Evolutionary conservation across 1,140 invertebrate species (phyloP).

Genomic region (Cryptotermes secundus): DNA sequence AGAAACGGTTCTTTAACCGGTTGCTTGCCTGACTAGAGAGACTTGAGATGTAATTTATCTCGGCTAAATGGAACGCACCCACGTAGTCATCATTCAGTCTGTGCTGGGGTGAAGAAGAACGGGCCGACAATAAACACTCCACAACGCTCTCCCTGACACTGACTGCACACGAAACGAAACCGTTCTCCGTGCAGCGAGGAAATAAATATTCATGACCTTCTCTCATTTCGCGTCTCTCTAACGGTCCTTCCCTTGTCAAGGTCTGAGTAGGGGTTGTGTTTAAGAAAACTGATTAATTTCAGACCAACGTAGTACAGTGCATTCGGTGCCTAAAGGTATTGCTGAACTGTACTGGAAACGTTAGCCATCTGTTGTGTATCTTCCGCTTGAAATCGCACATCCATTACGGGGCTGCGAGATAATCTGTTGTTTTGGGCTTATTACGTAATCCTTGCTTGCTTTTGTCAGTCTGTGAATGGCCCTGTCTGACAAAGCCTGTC

Average conservation of each 20-base stretch:
- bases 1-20: not conserved
- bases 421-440: too few species aligned
- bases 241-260: too few species aligned
- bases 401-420: too few species aligned
- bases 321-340: not conserved
- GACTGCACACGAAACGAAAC: not conserved
- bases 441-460: too few species aligned
- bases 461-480: too few species aligned
- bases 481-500: too few species aligned
- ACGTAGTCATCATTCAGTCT: not conserved
- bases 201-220: constrained; percentile 5
- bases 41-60: not conserved
- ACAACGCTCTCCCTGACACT: too few species aligned
- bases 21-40: not conserved
- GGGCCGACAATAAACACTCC: not conserved
- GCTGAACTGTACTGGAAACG: not conserved
- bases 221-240: not conserved
- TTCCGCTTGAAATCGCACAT: too few species aligned
- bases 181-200: not conserved
- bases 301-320: not conserved
- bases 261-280: not conserved
- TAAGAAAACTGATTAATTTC: constrained; percentile 16
- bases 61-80: constrained; percentile 2
- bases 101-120: not conserved
- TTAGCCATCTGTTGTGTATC: not conserved